Base-by-base conservation (phyloP, 1,140 invertebrate species). In the Aphaenogaster ashmeadi region DNA sequence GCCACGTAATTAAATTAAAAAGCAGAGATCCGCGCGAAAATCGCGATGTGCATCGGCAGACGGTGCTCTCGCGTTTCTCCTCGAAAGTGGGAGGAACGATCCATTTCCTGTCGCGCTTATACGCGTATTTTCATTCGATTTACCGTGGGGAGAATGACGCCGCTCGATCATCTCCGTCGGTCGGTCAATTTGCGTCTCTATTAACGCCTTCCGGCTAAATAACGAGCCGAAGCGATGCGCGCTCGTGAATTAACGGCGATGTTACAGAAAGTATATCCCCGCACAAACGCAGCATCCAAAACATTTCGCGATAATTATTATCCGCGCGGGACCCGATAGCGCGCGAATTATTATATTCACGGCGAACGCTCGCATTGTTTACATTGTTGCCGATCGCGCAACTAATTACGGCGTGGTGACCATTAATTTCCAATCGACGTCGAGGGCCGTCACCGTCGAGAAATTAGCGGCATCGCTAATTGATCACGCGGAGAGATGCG, bases 181-280 rank as follows among this genome's bases (percentile, higher is more conserved):
- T 75, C 80, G 54, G 80, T 62, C 69, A 84, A 84, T 84, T 84
- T 60, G 33, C 54, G 69, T 75, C 69, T 75, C 44, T 84, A 84
- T 84, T 84, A 84, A 84, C 15, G 50, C 54, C 69, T 84, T 62
- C 80, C 80, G 80, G 69, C 69, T 75, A 84, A 74, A 74, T 83
- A 74, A 84, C 69, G 69, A 84, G 54, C 41, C 41, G n/a, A 74
- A 84, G 54, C 33, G 69, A 75, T 33, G 18, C 21, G 36, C 41
- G 18, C 33, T 36, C 13, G 27, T 56, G 47, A 44, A 79, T 64
- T 66, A 78, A 86, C 60, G 58, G 11, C 71, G 56, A 74, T 13
- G 64, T 27, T 56, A 36, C 27, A 50, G 56, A 54, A 75, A 38
- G n/a, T 58, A 67, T 33, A 71, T 71, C 21, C 7, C 18, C n/a